Evolutionary conservation across 1,140 invertebrate genomes (phyloP), one percentile per base, ranked within the genome.

Genomic region (Drosophila repleta): DNA sequence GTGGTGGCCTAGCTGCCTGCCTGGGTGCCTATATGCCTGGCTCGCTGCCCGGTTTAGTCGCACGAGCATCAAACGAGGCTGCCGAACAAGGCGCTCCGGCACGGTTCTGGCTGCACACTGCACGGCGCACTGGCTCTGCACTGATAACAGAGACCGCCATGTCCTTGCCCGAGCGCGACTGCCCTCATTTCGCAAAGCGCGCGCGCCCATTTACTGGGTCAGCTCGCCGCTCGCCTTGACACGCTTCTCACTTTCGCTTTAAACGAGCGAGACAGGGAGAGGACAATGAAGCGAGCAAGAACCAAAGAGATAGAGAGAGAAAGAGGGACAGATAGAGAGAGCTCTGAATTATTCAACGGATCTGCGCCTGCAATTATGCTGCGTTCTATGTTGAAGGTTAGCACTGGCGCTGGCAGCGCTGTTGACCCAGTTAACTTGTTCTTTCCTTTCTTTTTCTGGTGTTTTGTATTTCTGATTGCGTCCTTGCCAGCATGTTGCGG

Each of bases 321-420:
- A 10, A 35, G 32, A 11, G 32, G 11, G 32, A 11, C 5, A 13
- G 32, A 35, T 21, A 35, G 18, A 41, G 45, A 39, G 55, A 20
- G 66, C 73, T 35, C 46, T 65, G 46, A 43, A 61, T 70, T 78
- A 52, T 85, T 79, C 60, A 65, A 53, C 55, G 65, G 46, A 58
- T 51, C 35, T 76, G 82, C 67, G 74, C 71, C 78, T 68, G 82
- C 79, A 88, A 72, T 87, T 88, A 82, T 88, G 83, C 79, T 88
- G 76, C 79, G 69, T 51, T 79, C 83, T 73, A 88, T 88, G 83
- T 61, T 88, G 83, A 88, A 88, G 83, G 83, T 88, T 88, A 88
- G 76, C 24, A 3, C 24, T 2, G 74, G 51, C 49, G 57, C 32
- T 57, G 68, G 45, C 69, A 35, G 72, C 53, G 32, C 72, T 68